phyloP scores from a whole-genome alignment of 2,888 invertebrate species.

The Petrophora chlorosata region DNA sequence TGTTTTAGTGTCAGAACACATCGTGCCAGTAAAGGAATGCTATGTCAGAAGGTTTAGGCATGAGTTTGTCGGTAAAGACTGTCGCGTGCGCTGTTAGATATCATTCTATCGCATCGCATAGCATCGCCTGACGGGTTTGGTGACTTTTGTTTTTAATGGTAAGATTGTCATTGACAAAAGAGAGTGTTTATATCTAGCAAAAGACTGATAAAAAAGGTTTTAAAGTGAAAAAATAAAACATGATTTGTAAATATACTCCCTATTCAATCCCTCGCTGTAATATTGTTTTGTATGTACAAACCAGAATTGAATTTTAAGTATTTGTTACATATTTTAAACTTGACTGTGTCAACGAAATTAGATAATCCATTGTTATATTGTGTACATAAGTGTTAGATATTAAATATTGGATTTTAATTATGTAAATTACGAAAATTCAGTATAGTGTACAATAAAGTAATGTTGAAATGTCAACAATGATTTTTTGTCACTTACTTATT shows the following conservation, averaged over 20 bases:
- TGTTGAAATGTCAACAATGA: conserved; percentile 25
- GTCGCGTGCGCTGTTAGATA: no score
- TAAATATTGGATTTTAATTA: conserved; percentile 25
- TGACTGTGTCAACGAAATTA: conserved; percentile 36
- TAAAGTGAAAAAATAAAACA: conserved; percentile 37
- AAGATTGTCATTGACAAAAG: conserved; percentile 13
- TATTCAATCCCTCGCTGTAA: conserved; percentile 18
- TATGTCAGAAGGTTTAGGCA: neutral
- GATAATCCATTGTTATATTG: conserved; percentile 11
- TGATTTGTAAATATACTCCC: conserved; percentile 39
- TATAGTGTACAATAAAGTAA: conserved; percentile 33
- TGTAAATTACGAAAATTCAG: conserved; percentile 25
- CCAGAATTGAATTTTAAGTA: neutral
- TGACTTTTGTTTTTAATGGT: conserved; percentile 2
- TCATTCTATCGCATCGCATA: neutral
- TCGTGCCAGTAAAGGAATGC: neutral
- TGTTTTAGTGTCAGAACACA: neutral
- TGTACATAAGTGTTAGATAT: conserved; percentile 27
- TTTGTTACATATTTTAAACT: conserved; percentile 14
- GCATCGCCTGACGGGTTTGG: neutral
- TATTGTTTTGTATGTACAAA: conserved; percentile 12
- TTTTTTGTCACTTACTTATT: no score
- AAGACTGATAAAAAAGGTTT: conserved; percentile 70
- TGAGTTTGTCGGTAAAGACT: no score
- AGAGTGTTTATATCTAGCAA: conserved; percentile 47